phyloP scores from a whole-genome alignment of 2,113 vertebrate genomes.

The Solea senegalensis region DNA sequence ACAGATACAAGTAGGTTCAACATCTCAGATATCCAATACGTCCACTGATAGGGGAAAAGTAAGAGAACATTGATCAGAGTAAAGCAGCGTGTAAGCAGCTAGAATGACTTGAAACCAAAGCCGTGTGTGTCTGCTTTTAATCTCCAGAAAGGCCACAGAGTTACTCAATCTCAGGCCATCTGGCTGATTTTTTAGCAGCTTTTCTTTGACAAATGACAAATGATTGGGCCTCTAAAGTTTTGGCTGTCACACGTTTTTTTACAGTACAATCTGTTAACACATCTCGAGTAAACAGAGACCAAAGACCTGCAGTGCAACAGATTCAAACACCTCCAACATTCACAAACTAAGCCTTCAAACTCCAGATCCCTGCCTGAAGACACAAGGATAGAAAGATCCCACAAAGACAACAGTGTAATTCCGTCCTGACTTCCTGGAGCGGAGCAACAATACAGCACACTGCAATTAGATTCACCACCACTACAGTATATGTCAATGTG shows the following conservation, averaged over 20 bases:
- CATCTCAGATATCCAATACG: constrained; percentile 50
- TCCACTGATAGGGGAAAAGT: constrained; percentile 59
- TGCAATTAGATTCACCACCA: neutral
- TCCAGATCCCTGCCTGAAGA: constrained; percentile 27
- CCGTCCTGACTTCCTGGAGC: constrained; percentile 18
- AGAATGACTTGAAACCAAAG: constrained; percentile 41
- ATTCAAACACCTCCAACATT: constrained; percentile 60
- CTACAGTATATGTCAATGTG: no score
- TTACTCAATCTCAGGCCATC: constrained; percentile 21
- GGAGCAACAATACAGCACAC: neutral
- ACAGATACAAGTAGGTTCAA: constrained; percentile 33
- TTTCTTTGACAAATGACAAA: neutral
- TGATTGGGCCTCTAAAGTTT: neutral
- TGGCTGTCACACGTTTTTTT: constrained; percentile 1
- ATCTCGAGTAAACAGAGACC: constrained; percentile 32
- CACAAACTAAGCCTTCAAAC: constrained; percentile 34
- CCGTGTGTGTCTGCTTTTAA: constrained; percentile 17
- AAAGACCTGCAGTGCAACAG: constrained; percentile 41
- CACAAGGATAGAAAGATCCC: constrained; percentile 40
- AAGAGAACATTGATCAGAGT: constrained; percentile 53
- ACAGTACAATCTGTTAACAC: constrained; percentile 32
- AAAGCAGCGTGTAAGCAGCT: constrained; percentile 48
- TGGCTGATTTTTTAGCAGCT: constrained; percentile 6
- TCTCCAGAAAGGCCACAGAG: constrained; percentile 5
- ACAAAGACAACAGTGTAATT: constrained; percentile 17